phyloP scores from a whole-genome alignment of 2,113 vertebrate genomes.

The Cathartes aura region DNA sequence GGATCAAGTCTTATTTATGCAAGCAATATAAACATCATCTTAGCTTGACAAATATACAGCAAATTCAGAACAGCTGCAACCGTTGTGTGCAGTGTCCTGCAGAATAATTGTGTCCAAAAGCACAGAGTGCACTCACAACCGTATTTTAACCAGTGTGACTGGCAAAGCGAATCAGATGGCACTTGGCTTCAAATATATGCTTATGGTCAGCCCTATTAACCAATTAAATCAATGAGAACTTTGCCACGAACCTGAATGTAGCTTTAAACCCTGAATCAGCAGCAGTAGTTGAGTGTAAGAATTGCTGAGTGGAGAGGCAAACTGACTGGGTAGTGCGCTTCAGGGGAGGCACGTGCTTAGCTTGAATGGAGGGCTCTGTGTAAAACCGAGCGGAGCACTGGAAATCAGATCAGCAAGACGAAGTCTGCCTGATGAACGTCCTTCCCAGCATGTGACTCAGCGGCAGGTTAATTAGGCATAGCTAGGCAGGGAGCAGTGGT shows the following conservation, averaged over 20 bases:
- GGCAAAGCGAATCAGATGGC: not conserved
- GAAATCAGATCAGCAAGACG: not conserved
- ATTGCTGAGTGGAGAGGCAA: not conserved
- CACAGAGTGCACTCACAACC: rapidly evolving
- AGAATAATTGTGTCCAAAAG: not conserved
- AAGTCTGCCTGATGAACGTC: not conserved
- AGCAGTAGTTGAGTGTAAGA: not conserved
- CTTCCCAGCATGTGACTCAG: conserved; percentile 8
- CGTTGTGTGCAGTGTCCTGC: not conserved
- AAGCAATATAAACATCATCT: not conserved
- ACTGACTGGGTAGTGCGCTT: not conserved
- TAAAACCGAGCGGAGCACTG: not conserved
- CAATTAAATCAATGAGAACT: not conserved
- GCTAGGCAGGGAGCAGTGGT: conserved; percentile 24
- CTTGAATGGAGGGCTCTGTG: not conserved
- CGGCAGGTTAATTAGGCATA: conserved; percentile 11
- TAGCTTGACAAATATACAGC: not conserved
- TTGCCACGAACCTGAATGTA: not conserved
- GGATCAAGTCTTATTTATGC: not conserved
- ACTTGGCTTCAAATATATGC: not conserved
- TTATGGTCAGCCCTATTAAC: not conserved
- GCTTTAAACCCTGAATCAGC: not conserved
- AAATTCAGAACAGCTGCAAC: not conserved
- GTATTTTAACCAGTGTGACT: not conserved
- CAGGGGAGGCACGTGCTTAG: not conserved